phyloP scores from a whole-genome alignment of 2,888 invertebrate genomes.

The Tryphoninae sp. region DNA sequence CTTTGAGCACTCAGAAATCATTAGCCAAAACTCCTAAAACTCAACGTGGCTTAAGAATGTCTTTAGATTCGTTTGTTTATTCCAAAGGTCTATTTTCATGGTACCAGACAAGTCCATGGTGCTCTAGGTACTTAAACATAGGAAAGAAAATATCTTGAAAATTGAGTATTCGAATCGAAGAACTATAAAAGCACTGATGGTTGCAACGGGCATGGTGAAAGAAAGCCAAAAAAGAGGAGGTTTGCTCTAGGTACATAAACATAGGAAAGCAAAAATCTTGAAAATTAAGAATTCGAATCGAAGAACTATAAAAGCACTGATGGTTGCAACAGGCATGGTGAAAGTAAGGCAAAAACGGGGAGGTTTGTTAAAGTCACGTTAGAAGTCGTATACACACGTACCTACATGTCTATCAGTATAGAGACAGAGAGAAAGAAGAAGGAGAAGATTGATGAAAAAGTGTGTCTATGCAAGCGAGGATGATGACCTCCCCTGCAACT shows the following conservation, averaged over 20 bases:
- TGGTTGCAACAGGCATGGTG: constrained; percentile 18
- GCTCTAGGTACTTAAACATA: not conserved
- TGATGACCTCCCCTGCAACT: constrained; percentile 75
- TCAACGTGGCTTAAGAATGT: not conserved
- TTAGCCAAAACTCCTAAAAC: not conserved
- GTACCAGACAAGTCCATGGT: not conserved
- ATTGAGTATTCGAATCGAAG: constrained; percentile 4
- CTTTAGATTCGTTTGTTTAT: not conserved
- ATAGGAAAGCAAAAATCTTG: not conserved
- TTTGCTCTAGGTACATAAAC: not conserved
- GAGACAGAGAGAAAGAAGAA: constrained; percentile 60
- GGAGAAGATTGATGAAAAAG: constrained; percentile 64
- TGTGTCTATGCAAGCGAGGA: constrained; percentile 71
- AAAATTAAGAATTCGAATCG: constrained; percentile 3
- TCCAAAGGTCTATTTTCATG: not conserved
- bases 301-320: constrained; percentile 17
- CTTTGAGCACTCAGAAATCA: not conserved
- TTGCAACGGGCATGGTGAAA: constrained; percentile 21
- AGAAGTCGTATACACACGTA: constrained; percentile 51
- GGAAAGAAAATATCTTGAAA: not conserved
- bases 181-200: constrained; percentile 22
- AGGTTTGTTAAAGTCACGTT: constrained; percentile 53
- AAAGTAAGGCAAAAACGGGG: constrained; percentile 17
- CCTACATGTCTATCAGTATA: constrained; percentile 7
- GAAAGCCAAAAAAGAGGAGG: constrained; percentile 5